Evolutionary conservation across 2,113 vertebrate genomes (phyloP), one percentile per base, ranked within the genome.

Genomic region (Xiphorhynchus elegans): DNA sequence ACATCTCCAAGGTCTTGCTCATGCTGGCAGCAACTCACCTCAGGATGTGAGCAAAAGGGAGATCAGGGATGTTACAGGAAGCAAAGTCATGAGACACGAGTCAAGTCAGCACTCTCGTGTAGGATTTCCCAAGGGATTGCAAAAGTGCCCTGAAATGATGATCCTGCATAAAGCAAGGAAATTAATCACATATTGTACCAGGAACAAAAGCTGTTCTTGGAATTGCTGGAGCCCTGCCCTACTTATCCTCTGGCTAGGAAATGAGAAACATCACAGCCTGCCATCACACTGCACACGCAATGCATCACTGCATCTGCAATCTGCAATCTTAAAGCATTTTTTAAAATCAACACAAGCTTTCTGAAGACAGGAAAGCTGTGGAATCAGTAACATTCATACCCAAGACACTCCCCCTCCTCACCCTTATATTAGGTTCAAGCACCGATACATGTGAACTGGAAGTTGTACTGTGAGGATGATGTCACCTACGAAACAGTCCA

Each of bases 161-260:
- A 76, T 79, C 55, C 55, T 46, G 28, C n/a, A 11, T 14, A 25
- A 90, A 79, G 35, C 20, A 56, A 62, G 39, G 63, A 59, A 86
- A 81, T 72, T 25, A 95, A 95, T 82, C 49, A 62, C 24, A 13
- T 6, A 49, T 20, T 42, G 16, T 26, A 37, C 3, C 25, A 55
- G 37, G 46, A 87, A 95, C 68, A 87, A 80, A 95, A 93, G 83
- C 64, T 85, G 39, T 17, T 67, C 42, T 50, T 44, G 35, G n/a
- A 29, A 81, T 28, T 82, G 73, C 52, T 49, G 31, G 49, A 84
- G 83, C 63, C 60, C 68, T 81, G 55, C 80, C 56, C 86, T 81
- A 62, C 77, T 66, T 56, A 13, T 19, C 37, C 23, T 47, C 56
- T 70, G 26, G 14, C 42, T 47, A 52, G 62, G 80, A 78, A 94